Conservation (phyloP, 2,113 vertebrate genomes). For the Rhegmatorhina hoffmannsi region DNA sequence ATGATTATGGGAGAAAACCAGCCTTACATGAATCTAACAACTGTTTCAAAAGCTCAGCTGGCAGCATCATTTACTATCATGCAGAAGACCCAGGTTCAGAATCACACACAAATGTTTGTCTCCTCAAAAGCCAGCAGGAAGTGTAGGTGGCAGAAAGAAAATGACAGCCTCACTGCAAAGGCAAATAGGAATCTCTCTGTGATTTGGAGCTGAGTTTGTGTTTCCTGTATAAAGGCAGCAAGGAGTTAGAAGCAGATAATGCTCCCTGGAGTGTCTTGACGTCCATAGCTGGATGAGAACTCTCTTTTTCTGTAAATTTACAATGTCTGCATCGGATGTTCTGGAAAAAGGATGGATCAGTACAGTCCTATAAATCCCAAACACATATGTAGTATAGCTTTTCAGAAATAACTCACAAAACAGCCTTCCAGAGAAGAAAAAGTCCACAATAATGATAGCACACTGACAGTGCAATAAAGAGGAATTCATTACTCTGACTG, state of each 20-base stretch:
- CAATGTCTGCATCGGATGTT: not conserved
- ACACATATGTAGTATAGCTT: not conserved
- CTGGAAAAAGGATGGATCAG: not conserved
- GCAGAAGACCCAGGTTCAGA: not conserved
- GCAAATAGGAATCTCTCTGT: not conserved
- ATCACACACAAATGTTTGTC: not conserved
- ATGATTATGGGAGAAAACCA: not conserved
- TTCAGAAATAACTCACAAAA: constrained; percentile 12
- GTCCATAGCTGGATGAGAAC: not conserved
- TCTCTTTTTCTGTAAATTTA: not conserved
- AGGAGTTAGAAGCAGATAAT: not conserved
- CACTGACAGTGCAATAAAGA: constrained; percentile 14
- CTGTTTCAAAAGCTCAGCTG: constrained; percentile 5
- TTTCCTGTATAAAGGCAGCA: not conserved
- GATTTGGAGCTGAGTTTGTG: not conserved
- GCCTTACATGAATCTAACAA: not conserved
- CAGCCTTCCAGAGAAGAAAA: not conserved
- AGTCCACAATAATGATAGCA: not conserved
- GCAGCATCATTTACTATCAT: not conserved
- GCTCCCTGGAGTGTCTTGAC: not conserved
- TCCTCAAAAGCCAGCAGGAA: not conserved
- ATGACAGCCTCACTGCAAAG: not conserved
- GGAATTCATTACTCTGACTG: not conserved
- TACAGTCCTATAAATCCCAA: not conserved
- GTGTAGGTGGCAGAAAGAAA: not conserved